Conservation (phyloP, 1,140 invertebrate species). For the Oppia nitens region DNA sequence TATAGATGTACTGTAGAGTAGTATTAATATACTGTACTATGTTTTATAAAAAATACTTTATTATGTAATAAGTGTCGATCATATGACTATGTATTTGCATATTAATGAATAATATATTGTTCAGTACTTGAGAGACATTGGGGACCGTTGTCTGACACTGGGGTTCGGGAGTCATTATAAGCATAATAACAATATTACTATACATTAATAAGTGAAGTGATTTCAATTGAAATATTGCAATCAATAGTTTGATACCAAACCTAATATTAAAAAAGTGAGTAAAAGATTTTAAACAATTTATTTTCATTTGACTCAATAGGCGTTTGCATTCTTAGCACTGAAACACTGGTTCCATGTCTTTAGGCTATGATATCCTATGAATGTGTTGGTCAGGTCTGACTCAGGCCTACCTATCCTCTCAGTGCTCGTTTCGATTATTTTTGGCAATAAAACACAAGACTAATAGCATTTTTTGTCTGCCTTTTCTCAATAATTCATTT, state of each 20-base stretch:
- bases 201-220: no score
- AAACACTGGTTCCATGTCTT: not conserved
- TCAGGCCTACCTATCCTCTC: not conserved
- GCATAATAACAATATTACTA: no score
- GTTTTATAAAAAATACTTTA: not conserved
- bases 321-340: not conserved
- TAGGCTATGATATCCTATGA: no score
- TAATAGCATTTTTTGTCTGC: not conserved
- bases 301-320: not conserved
- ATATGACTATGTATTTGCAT: not conserved
- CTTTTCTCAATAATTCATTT: not conserved
- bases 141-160: no score
- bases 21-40: no score
- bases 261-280: no score
- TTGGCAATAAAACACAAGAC: not conserved
- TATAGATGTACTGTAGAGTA: not conserved
- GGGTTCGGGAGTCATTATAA: no score
- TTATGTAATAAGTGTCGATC: not conserved
- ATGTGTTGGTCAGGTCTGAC: not conserved
- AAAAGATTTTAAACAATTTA: no score
- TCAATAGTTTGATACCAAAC: no score
- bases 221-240: no score
- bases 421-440: not conserved
- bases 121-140: no score
- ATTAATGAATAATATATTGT: no score